phyloP scores from a whole-genome alignment of 2,888 invertebrate genomes.

The Microctonus hyperodae region DNA sequence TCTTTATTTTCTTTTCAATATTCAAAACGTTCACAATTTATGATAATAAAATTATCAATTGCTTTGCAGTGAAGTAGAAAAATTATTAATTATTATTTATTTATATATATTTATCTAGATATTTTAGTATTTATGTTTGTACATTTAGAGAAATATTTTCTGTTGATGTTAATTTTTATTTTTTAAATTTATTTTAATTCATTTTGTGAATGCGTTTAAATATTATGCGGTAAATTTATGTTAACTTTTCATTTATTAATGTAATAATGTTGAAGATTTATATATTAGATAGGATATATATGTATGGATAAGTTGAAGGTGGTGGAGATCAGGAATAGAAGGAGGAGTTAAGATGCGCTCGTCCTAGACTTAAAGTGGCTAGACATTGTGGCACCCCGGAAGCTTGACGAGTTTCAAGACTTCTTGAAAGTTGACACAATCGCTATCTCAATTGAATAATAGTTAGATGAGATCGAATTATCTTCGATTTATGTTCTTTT shows the following conservation, averaged over 20 bases:
- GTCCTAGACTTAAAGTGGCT: slow-evolving; percentile 17
- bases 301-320: not conserved
- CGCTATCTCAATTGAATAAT: slow-evolving; percentile 8
- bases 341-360: not conserved
- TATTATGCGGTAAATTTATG: slow-evolving; percentile 31
- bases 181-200: slow-evolving; percentile 29
- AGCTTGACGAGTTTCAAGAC: slow-evolving; percentile 31
- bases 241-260: slow-evolving; percentile 28
- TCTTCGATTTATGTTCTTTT: not conserved
- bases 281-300: not conserved
- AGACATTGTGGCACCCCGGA: slow-evolving; percentile 36
- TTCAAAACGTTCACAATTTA: too few species aligned
- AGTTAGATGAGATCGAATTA: not conserved
- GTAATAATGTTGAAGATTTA: slow-evolving; percentile 3
- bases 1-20: not conserved
- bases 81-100: too few species aligned
- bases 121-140: not conserved
- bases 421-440: slow-evolving; percentile 29
- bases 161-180: slow-evolving; percentile 24
- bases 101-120: not conserved
- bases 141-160: not conserved
- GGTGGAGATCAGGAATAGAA: not conserved
- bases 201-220: slow-evolving; percentile 15
- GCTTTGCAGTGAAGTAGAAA: too few species aligned
- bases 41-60: slow-evolving; percentile 3